Evolutionary conservation across 2,113 vertebrate species (phyloP).

Genomic region (Ivindomyrus marchei): DNA sequence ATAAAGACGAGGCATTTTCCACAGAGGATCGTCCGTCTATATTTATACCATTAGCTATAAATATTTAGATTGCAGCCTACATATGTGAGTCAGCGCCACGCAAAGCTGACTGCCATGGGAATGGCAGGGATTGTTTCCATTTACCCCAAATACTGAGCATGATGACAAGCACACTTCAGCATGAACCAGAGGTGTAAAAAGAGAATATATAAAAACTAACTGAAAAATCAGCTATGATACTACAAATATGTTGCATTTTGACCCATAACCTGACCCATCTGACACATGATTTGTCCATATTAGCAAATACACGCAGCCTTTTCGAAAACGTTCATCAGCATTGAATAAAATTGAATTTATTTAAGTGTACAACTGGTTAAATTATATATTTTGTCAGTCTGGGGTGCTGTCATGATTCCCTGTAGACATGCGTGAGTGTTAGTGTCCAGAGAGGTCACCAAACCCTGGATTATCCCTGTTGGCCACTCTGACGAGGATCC

Average conservation of each 20-base stretch:
- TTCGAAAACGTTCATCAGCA: not conserved
- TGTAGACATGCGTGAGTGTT: not conserved
- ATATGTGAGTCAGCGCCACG: not conserved
- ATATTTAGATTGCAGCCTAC: not conserved
- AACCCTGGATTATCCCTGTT: not conserved
- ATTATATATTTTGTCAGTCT: not conserved
- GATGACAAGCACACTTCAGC: not conserved
- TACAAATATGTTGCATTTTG: not conserved
- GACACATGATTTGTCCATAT: no score
- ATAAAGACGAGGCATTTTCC: not conserved
- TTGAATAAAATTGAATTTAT: not conserved
- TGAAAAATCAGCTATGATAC: not conserved
- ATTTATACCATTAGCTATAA: slow-evolving; percentile 1
- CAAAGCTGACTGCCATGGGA: not conserved
- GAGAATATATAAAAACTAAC: not conserved
- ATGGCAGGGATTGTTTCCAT: not conserved
- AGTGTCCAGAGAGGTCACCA: no score
- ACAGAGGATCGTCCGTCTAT: not conserved
- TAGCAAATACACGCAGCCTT: no score
- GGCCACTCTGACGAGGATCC: not conserved
- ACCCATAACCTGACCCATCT: not conserved
- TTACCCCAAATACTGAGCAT: not conserved
- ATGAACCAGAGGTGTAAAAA: not conserved
- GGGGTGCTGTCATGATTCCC: not conserved
- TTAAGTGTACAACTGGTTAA: not conserved